Evolutionary conservation across 1,140 invertebrate species (phyloP).

Genomic region (Drosophila paulistorum): DNA sequence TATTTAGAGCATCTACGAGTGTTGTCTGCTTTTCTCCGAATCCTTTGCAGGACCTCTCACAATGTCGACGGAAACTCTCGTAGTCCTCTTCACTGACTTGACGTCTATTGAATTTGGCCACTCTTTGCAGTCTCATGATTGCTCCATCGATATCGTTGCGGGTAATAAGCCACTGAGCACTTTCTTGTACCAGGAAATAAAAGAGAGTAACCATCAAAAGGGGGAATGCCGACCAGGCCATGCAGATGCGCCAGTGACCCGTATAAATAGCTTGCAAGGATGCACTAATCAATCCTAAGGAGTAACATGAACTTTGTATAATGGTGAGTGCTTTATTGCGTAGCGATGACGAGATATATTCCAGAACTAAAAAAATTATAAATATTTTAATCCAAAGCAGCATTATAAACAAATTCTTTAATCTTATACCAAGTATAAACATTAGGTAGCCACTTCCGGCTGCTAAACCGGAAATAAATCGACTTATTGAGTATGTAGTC

Average conservation of each 20-base stretch:
- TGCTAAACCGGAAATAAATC: constrained; percentile 85
- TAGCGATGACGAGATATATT: constrained; percentile 84
- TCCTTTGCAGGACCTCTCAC: constrained; percentile 26
- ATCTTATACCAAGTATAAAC: constrained; percentile 84
- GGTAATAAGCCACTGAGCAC: constrained; percentile 86
- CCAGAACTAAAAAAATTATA: constrained; percentile 83
- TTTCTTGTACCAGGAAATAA: constrained; percentile 85
- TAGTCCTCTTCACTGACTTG: constrained; percentile 78
- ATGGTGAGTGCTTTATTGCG: constrained; percentile 85
- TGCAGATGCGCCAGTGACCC: constrained; percentile 84
- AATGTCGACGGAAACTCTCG: constrained; percentile 79
- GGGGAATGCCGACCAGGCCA: constrained; percentile 83
- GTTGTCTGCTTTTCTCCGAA: constrained; percentile 64
- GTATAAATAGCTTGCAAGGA: constrained; percentile 84
- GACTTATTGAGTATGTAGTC: constrained; percentile 82
- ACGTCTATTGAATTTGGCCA: constrained; percentile 85
- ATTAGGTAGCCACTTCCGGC: constrained; percentile 86
- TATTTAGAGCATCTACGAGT: constrained; percentile 41
- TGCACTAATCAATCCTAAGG: constrained; percentile 83
- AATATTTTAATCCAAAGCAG: too few relatives aligned
- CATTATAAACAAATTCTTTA: too few relatives aligned
- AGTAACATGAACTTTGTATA: constrained; percentile 85
- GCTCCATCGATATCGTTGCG: constrained; percentile 84
- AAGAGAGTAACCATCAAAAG: constrained; percentile 80
- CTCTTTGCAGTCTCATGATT: constrained; percentile 83